A percentile compares a stretch with the other conserved stretches of the same genome.
Evolutionary conservation across 2,888 invertebrate genomes (phyloP).

Genomic region (Apamea monoglypha): DNA sequence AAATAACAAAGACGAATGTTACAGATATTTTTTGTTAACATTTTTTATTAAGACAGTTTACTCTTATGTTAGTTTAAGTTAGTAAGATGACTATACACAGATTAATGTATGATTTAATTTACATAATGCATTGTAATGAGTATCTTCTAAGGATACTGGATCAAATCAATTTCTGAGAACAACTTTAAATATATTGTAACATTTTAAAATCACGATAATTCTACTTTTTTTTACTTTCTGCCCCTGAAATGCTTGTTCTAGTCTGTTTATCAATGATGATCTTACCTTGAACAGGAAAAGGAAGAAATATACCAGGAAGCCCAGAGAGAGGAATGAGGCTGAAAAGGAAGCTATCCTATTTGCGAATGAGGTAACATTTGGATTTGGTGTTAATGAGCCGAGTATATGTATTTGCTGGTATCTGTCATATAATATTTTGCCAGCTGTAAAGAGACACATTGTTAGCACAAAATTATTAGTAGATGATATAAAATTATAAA

Average conservation of each 20-base stretch:
- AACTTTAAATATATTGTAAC: neutral
- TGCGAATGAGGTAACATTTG: slow-evolving; percentile 86
- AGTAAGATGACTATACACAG: slow-evolving; percentile 42
- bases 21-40: slow-evolving; percentile 24
- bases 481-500: slow-evolving; percentile 38
- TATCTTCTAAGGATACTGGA: slow-evolving; percentile 18
- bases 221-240: neutral
- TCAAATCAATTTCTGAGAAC: neutral
- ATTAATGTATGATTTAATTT: slow-evolving; percentile 32
- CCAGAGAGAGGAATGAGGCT: slow-evolving; percentile 88
- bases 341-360: slow-evolving; percentile 87
- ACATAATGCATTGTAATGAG: slow-evolving; percentile 17
- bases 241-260: neutral
- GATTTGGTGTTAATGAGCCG: slow-evolving; percentile 87
- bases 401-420: slow-evolving; percentile 91
- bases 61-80: slow-evolving; percentile 44
- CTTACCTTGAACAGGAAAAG: slow-evolving; percentile 88
- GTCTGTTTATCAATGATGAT: slow-evolving; percentile 36
- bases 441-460: slow-evolving; percentile 87
- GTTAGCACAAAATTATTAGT: slow-evolving; percentile 68
- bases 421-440: slow-evolving; percentile 91
- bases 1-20: slow-evolving; percentile 42
- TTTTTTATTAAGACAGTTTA: slow-evolving; percentile 27
- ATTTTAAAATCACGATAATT: neutral
- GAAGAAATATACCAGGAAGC: slow-evolving; percentile 91